Conservation (phyloP, 2,888 invertebrate species). For the Protodeltote pygarga region DNA sequence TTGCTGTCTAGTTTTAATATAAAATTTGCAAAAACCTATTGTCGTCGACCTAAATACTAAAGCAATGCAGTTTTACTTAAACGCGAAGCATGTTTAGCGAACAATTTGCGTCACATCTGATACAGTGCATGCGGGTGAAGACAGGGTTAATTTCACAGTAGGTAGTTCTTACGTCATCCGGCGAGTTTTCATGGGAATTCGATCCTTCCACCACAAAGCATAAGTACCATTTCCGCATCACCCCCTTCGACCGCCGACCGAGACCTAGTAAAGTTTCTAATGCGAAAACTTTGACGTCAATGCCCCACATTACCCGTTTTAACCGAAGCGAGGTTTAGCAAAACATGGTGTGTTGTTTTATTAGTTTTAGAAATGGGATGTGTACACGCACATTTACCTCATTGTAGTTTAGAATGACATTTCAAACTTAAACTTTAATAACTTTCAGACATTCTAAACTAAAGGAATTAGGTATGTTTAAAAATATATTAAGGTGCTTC, state of each 20-base stretch:
- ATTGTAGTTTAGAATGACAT: too few species aligned
- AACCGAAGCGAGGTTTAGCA: conserved; percentile 43
- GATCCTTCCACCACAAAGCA: conserved; percentile 45
- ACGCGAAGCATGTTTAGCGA: conserved; percentile 18
- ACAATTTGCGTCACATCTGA: conserved; percentile 54
- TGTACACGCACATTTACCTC: too few species aligned
- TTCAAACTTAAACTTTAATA: too few species aligned
- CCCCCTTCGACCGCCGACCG: conserved; percentile 61
- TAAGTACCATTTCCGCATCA: conserved; percentile 55
- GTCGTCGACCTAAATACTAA: conserved; percentile 15
- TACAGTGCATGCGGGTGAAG: conserved; percentile 52
- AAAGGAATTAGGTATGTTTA: too few species aligned
- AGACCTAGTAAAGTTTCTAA: conserved; percentile 78
- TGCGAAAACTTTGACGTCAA: conserved; percentile 82
- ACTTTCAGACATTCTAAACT: too few species aligned
- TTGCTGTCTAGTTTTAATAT: too few species aligned
- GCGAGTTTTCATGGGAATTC: conserved; percentile 55
- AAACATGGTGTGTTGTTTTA: conserved; percentile 33
- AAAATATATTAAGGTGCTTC: too few species aligned
- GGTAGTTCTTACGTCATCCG: conserved; percentile 60
- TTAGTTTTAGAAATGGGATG: conserved; percentile 16
- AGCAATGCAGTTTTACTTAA: conserved; percentile 17
- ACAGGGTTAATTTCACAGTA: conserved; percentile 65
- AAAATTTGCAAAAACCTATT: not conserved
- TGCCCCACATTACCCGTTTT: conserved; percentile 59